These are phyloP conservation scores for Taeniopygia guttata DNA, from an alignment of 2,797 vertebrate genomes.

Conservation along the genomic window DNA sequence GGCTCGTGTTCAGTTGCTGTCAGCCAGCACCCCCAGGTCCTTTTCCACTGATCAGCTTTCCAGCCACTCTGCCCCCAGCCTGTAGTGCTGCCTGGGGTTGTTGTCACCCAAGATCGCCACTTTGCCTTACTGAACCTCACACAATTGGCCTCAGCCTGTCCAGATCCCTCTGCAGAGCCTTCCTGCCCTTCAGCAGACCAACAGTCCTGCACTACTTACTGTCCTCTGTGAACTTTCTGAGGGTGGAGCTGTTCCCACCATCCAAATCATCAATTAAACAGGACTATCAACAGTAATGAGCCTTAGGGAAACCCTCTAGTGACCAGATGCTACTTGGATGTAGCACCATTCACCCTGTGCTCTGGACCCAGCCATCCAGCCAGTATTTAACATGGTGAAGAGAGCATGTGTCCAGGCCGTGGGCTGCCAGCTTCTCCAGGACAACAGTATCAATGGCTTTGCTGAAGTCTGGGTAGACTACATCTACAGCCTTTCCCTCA, in stretches of 20 bases:
- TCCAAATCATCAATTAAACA: neutral
- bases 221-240: neutral
- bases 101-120: neutral
- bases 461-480: neutral
- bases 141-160: neutral
- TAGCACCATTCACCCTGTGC: neutral
- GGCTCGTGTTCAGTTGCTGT: neutral
- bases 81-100: rapidly evolving
- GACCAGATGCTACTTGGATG: neutral
- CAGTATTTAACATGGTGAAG: neutral
- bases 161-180: neutral
- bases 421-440: neutral
- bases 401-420: neutral
- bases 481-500: neutral
- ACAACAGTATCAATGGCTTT: neutral
- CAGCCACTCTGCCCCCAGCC: neutral
- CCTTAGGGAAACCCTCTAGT: neutral
- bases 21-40: rapidly evolving
- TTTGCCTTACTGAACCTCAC: neutral
- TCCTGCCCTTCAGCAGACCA: neutral
- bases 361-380: rapidly evolving
- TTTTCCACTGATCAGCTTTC: rapidly evolving
- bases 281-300: neutral
- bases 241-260: neutral
- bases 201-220: neutral